phyloP scores from a whole-genome alignment of 2,113 vertebrate genomes.

The Chrysochloris asiatica region DNA sequence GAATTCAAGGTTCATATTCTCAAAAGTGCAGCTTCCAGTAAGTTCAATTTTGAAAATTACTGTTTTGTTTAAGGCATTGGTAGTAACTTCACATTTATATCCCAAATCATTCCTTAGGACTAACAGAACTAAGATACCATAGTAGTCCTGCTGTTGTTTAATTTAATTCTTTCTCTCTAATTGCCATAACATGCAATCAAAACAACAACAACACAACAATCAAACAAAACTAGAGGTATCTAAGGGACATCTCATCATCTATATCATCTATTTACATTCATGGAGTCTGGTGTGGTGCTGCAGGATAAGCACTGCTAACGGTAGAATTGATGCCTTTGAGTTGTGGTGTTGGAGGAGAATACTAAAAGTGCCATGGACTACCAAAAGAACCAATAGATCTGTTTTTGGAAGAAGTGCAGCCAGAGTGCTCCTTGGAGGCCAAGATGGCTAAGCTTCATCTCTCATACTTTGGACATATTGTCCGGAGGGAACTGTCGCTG shows the following conservation, averaged over 20 bases:
- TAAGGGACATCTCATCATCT: background rate
- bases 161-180: background rate
- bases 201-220: background rate
- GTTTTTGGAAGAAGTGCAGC: too few relatives aligned
- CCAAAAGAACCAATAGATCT: too few relatives aligned
- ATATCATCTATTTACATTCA: background rate
- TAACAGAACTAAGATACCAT: background rate
- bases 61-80: background rate
- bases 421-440: too few relatives aligned
- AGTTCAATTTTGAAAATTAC: background rate
- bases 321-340: too few relatives aligned
- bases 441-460: too few relatives aligned
- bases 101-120: background rate
- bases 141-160: background rate
- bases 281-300: too few relatives aligned
- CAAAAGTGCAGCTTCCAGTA: background rate
- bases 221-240: background rate
- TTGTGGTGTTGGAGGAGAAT: too few relatives aligned
- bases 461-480: too few relatives aligned
- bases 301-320: too few relatives aligned
- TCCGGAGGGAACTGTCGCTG: too few relatives aligned
- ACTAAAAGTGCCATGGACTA: too few relatives aligned
- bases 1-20: background rate
- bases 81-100: background rate
- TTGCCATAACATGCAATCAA: background rate